phyloP scores from a whole-genome alignment of 2,113 vertebrate species.

The Rutilus rutilus region DNA sequence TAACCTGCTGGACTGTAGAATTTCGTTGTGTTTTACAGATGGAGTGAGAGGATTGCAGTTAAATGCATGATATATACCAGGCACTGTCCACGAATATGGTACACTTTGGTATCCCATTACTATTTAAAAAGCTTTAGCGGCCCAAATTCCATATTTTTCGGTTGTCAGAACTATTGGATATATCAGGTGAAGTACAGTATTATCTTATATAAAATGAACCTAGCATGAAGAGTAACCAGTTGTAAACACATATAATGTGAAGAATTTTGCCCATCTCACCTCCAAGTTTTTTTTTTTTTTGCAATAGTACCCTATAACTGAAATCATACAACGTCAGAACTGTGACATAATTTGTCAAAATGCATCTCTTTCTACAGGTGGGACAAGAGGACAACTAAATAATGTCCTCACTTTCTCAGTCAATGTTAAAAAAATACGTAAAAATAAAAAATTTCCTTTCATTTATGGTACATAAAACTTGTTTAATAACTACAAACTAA shows the following conservation, averaged over 20 bases:
- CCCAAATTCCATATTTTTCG: not conserved
- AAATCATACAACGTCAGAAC: not conserved
- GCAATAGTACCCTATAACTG: not conserved
- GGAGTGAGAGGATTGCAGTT: not conserved
- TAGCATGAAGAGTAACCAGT: not conserved
- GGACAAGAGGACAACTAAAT: too few relatives aligned
- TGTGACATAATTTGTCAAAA: not conserved
- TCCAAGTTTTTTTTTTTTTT: not conserved
- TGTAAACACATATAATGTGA: not conserved
- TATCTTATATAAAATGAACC: not conserved
- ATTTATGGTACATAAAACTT: not conserved
- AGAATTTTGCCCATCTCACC: not conserved
- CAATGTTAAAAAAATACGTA: not conserved
- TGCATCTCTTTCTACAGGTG: not conserved
- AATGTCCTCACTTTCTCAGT: too few relatives aligned
- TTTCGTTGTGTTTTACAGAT: constrained; percentile 17
- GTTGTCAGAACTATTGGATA: not conserved
- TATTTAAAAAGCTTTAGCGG: not conserved
- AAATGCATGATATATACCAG: constrained; percentile 1
- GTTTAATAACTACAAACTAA: not conserved
- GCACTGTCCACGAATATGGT: not conserved
- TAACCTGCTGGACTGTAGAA: constrained; percentile 27
- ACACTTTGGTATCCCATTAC: not conserved
- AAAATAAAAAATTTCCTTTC: not conserved
- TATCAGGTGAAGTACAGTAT: not conserved